phyloP scores from a whole-genome alignment of 2,797 vertebrate genomes.

The Eptatretus atami region DNA sequence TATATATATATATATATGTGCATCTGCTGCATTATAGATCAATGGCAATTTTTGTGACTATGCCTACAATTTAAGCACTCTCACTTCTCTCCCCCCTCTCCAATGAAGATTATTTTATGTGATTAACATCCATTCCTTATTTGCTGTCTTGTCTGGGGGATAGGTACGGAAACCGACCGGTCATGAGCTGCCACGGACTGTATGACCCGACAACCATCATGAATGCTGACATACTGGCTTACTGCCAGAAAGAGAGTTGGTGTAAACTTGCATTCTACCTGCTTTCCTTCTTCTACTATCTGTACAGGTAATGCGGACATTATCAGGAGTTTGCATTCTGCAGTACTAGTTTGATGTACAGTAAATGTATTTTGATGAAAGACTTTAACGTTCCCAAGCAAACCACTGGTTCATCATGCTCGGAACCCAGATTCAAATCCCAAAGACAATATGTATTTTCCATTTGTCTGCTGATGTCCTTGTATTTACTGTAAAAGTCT shows the following conservation, averaged over 20 bases:
- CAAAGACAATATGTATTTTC: not conserved
- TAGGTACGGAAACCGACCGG: constrained; percentile 59
- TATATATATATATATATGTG: no score
- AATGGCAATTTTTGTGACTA: no score
- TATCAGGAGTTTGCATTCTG: no score
- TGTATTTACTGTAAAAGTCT: not conserved
- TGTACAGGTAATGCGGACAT: constrained; percentile 38
- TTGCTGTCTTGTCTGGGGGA: not conserved
- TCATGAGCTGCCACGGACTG: constrained; percentile 85
- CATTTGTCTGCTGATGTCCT: not conserved
- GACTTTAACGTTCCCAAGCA: no score
- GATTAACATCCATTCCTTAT: no score
- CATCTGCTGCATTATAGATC: no score
- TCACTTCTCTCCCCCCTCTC: no score
- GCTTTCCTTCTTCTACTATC: constrained; percentile 97
- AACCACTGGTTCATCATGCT: no score
- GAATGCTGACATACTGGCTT: constrained; percentile 93
- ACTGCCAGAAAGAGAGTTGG: constrained; percentile 99
- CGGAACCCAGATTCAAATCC: not conserved
- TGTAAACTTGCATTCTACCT: constrained; percentile 98
- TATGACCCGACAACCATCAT: constrained; percentile 97
- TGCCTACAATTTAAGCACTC: no score
- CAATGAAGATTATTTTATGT: no score
- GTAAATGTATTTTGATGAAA: no score
- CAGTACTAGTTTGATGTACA: constrained; percentile 11